Percentiles rank a stretch among this genome's conserved stretches.
Conservation (phyloP, 2,113 vertebrate genomes). For the Thalassoma bifasciatum region DNA sequence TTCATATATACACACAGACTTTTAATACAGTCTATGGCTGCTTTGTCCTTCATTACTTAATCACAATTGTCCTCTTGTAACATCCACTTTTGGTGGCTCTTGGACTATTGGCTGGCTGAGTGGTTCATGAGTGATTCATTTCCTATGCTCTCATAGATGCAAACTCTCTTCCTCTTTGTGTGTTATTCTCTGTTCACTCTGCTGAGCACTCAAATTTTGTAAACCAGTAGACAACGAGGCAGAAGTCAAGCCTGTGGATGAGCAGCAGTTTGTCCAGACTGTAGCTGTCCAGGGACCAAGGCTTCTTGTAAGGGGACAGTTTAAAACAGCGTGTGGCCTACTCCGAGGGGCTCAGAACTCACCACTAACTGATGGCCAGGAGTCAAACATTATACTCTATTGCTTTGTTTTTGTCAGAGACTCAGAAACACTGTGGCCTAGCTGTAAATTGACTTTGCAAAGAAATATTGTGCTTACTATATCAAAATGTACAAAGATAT, state of each 20-base stretch:
- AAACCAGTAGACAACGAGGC: slow-evolving; percentile 64
- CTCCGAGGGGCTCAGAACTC: slow-evolving; percentile 11
- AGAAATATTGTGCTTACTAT: neutral
- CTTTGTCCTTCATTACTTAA: slow-evolving; percentile 63
- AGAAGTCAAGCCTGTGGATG: slow-evolving; percentile 33
- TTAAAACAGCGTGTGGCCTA: slow-evolving; percentile 39
- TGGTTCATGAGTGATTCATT: slow-evolving; percentile 76
- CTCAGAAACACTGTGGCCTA: slow-evolving; percentile 36
- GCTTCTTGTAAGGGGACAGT: slow-evolving; percentile 59
- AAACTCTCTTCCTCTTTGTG: slow-evolving; percentile 32
- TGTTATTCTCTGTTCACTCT: slow-evolving; percentile 54
- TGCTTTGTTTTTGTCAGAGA: slow-evolving; percentile 28
- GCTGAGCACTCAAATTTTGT: slow-evolving; percentile 69
- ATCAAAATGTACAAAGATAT: too few relatives aligned
- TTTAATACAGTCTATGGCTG: slow-evolving; percentile 11
- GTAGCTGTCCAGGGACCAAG: slow-evolving; percentile 60
- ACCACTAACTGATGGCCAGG: slow-evolving; percentile 15
- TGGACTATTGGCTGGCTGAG: slow-evolving; percentile 66
- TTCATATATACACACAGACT: neutral
- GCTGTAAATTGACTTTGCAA: slow-evolving; percentile 33
- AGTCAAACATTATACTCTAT: neutral
- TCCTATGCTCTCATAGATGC: slow-evolving; percentile 60
- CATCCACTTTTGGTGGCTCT: slow-evolving; percentile 68
- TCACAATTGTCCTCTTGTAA: slow-evolving; percentile 69
- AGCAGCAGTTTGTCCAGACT: slow-evolving; percentile 20